Evolutionary conservation across 2,888 invertebrate genomes (phyloP).

Genomic region (Kuschelorhynchus macadamiae): DNA sequence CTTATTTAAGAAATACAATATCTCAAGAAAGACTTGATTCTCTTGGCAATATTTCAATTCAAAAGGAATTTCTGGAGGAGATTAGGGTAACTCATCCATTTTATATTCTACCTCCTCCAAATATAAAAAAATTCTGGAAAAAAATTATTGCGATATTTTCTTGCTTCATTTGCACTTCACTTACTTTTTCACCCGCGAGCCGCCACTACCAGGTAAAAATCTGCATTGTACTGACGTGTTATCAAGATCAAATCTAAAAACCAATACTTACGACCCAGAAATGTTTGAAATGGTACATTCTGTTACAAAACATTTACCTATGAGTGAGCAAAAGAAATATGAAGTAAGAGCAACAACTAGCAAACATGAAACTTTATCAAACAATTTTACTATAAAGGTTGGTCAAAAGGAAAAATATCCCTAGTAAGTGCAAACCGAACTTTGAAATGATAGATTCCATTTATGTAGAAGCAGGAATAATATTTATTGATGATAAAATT

Average conservation of each 20-base stretch:
- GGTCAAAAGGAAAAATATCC: neutral
- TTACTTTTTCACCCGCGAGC: too few species aligned
- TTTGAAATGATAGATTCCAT: neutral
- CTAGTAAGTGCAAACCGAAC: neutral
- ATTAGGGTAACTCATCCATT: too few species aligned
- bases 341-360: neutral
- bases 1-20: too few species aligned
- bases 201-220: slow-evolving; percentile 46
- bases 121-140: too few species aligned
- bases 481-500: neutral
- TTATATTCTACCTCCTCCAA: too few species aligned
- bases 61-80: too few species aligned
- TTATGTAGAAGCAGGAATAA: slow-evolving; percentile 1
- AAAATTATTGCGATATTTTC: too few species aligned
- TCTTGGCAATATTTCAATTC: too few species aligned
- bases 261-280: slow-evolving; percentile 12
- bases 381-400: slow-evolving; percentile 41
- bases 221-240: slow-evolving; percentile 47
- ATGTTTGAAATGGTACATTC: slow-evolving; percentile 46
- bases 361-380: slow-evolving; percentile 17
- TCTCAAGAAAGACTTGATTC: too few species aligned
- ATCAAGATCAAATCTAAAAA: slow-evolving; percentile 26
- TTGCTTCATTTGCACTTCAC: too few species aligned
- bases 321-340: neutral
- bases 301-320: slow-evolving; percentile 5